Base-by-base conservation (phyloP, 2,797 vertebrate genomes). In the Hyperoplus lanceolatus region DNA sequence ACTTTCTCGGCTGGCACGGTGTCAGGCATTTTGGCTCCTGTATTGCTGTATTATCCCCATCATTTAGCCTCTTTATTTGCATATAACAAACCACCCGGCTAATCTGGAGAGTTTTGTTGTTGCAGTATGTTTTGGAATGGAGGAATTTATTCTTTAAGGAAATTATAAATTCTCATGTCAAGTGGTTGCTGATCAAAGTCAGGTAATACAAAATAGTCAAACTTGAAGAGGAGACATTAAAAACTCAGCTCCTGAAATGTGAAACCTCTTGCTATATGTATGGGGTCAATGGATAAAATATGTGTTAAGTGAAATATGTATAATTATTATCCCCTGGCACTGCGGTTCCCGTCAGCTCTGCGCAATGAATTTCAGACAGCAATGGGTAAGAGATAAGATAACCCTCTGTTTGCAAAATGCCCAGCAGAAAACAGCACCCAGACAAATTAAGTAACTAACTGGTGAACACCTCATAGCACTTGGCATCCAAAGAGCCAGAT, bases 121-220 rank as follows among this genome's bases (percentile, higher is more conserved):
- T 65, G 57, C 73, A 75, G 51, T 66, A 29, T 29, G 29, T 29
- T 29, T 69, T 68, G 70, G 12, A 41, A 54, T 21, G 14, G 63
- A 58, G 21, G 48, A 42, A 41, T 49, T 0, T 55, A 16, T 64
- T 66, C 15, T 21, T 61, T 8, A 11, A 49, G 18, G 49, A 53
- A 48, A 58, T 43, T 5, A 0, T 0, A 57, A 74, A 16, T 51
- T 9, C 56, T 57, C 58, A 57, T 42, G 67, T 78, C 13, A 53
- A 55, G 38, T 48, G n/a, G 36, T 45, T 69, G 41, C 18, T 62
- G 38, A 67, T 77, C 66, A 76, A 56, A 73, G 13, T 38, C 9
- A n/a, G 45, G 57, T 18, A 16, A 38, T 15, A 48, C 8, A 60
- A 48, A 21, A 2, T 1, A 53, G 12, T 10, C 18, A 38, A 49